Conservation (phyloP, 2,797 vertebrate genomes). For the Dallia pectoralis region DNA sequence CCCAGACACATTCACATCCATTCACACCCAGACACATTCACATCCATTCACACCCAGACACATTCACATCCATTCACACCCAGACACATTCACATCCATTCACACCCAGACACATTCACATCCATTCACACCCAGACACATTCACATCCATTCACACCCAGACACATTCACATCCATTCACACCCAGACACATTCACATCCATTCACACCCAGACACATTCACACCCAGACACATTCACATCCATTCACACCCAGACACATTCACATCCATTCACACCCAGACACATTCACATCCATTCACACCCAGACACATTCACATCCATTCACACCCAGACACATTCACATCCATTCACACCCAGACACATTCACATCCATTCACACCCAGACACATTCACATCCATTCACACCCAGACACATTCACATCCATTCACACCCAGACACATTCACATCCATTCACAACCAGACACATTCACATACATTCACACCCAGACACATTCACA, state of each 20-base stretch:
- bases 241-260: neutral
- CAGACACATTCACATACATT: neutral
- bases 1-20: constrained; percentile 7
- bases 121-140: constrained; percentile 2
- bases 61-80: neutral
- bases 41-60: constrained; percentile 1
- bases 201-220: neutral
- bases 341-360: neutral
- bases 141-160: constrained; percentile 6
- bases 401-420: too few relatives aligned
- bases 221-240: neutral
- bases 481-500: too few relatives aligned
- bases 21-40: constrained; percentile 1
- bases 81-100: neutral
- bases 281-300: neutral
- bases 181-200: too few relatives aligned
- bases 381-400: neutral
- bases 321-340: neutral
- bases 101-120: neutral
- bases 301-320: constrained; percentile 12
- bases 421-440: neutral
- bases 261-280: neutral
- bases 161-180: constrained; percentile 1
- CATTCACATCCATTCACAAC: too few relatives aligned
- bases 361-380: neutral